phyloP scores from a whole-genome alignment of 2,888 invertebrate species.

The Listrodromus nycthemerus region DNA sequence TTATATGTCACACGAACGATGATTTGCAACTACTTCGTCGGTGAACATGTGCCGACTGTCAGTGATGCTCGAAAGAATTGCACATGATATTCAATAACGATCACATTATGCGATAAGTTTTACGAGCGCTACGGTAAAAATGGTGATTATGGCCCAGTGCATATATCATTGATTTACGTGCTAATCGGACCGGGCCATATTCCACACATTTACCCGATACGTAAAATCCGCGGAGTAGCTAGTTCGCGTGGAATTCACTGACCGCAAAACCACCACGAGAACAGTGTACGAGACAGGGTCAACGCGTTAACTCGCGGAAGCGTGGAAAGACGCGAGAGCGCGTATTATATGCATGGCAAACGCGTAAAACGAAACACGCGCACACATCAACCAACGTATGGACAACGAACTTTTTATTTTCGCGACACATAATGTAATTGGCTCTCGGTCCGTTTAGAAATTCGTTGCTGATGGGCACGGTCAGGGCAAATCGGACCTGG shows the following conservation, averaged over 20 bases:
- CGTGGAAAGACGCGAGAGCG: not conserved
- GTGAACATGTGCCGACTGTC: constrained; percentile 5
- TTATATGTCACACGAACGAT: constrained; percentile 59
- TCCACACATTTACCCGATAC: no score
- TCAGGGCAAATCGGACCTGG: no score
- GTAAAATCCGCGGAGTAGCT: not conserved
- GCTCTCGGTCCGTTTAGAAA: constrained; percentile 5
- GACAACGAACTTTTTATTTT: constrained; percentile 18
- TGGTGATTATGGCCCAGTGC: no score
- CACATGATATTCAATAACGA: not conserved
- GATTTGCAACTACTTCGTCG: constrained; percentile 19
- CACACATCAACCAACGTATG: not conserved
- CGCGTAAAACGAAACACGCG: constrained; percentile 9
- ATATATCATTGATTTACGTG: no score
- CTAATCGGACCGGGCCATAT: no score
- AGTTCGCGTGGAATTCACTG: constrained; percentile 12
- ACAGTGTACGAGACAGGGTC: constrained; percentile 22
- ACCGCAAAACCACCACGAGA: constrained; percentile 21
- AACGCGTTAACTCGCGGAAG: constrained; percentile 24
- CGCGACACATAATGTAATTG: constrained; percentile 7
- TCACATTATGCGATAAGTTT: not conserved
- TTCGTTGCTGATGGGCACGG: not conserved
- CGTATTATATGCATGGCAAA: constrained; percentile 13
- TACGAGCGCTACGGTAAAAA: not conserved
- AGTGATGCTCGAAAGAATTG: not conserved